Base-by-base conservation (phyloP, 2,888 invertebrate species). In the Dexiosoma caninum region DNA sequence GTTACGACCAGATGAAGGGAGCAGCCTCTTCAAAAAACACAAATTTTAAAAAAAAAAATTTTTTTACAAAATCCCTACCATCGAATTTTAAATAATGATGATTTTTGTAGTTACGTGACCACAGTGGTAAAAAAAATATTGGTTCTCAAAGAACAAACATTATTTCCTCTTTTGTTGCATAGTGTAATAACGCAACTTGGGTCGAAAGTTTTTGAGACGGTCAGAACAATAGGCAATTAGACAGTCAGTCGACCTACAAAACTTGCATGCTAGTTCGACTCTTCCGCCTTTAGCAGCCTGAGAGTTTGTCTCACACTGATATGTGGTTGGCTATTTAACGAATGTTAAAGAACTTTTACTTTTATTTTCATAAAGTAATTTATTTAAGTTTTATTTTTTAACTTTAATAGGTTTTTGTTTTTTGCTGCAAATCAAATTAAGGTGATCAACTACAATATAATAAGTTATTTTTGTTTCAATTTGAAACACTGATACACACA, bases 211-310 rank as follows among this genome's bases (percentile, higher is more conserved):
- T 23, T 14, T 27, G 46, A 46, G 30, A 19, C 32, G 23, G 23
- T 2, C 9, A 53, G 30, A 30, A 55, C 30, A 21, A 23, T 53
- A 30, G 53, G 12, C 32, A 42, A 37, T 21, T 37, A 59, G 35
- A 14, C 35, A 30, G 10, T 53, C 35, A 74, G 75, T 14, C 32
- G 21, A 23, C 3, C 51, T 35, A 40, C 30, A 57, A 16, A 40
- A 27, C 35, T 46, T 21, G 21, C 32, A 42, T 30, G 27, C 23
- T 53, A 66, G 23, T 53, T 60, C 46, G 59, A 42, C 21, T 76
- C 70, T 80, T 80, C 76, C 80, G 80, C 76, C 59, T 79, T 59
- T 32, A 66, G 42, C 64, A 66, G 60, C 10, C 64, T 55, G 53
- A 19, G 35, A 46, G 60, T 19, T n/a, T 46, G 59, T 6, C 44